Evolutionary conservation across 2,797 vertebrate genomes (phyloP).

Genomic region (Limnodromus scolopaceus): DNA sequence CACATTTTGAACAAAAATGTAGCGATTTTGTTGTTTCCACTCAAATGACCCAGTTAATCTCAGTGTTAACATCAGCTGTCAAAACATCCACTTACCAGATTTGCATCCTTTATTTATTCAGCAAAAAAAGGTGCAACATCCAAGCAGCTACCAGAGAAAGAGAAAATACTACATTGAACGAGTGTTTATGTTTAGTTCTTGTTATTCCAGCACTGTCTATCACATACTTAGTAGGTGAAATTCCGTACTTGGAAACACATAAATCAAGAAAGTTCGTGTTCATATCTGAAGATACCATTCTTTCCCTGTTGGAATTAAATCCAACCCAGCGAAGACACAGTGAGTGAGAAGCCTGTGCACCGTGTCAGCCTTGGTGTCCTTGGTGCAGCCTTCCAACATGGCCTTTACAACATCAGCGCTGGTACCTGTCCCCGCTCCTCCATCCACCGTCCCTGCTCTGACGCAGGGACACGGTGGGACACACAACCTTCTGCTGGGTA

Average conservation of each 20-base stretch:
- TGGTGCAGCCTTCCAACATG: accelerated
- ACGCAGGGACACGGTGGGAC: accelerated
- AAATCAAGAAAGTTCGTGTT: background rate
- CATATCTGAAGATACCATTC: background rate
- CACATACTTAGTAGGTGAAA: background rate
- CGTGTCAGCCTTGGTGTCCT: accelerated
- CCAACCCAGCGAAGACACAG: background rate
- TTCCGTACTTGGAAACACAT: background rate
- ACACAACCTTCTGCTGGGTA: accelerated
- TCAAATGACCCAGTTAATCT: slow-evolving; percentile 41
- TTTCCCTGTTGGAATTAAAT: background rate
- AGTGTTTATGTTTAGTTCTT: background rate
- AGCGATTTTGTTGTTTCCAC: slow-evolving; percentile 8
- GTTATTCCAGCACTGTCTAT: background rate
- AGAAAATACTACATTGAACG: background rate
- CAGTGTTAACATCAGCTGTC: slow-evolving; percentile 39
- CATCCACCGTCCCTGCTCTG: background rate
- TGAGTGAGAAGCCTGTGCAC: background rate
- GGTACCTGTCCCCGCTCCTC: background rate
- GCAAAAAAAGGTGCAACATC: slow-evolving; percentile 4
- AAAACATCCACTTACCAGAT: slow-evolving; percentile 51
- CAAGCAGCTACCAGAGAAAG: background rate
- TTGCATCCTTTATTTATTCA: slow-evolving; percentile 24
- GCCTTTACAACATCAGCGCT: background rate
- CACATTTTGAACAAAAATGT: slow-evolving; percentile 11